Evolutionary conservation across 2,888 invertebrate genomes (phyloP).

Genomic region (Coelopa pilipes): DNA sequence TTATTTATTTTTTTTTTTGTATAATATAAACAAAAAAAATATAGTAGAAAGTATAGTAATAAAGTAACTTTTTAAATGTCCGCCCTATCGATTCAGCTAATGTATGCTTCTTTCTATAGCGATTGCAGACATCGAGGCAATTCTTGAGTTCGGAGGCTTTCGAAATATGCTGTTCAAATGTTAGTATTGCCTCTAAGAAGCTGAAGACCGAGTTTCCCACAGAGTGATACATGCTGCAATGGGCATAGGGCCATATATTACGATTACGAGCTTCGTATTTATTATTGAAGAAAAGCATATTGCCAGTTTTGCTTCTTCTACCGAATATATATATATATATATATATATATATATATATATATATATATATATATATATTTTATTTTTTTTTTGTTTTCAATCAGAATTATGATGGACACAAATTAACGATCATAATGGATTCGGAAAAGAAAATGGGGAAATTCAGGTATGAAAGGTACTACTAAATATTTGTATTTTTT

Average conservation of each 20-base stretch:
- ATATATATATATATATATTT: no score
- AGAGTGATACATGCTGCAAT: slow-evolving; percentile 90
- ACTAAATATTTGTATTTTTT: no score
- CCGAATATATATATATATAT: no score
- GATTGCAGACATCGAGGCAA: slow-evolving; percentile 82
- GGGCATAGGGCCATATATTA: slow-evolving; percentile 85
- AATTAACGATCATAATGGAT: no score
- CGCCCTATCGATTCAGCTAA: slow-evolving; percentile 85
- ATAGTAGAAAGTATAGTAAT: no score
- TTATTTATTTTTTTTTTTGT: no score
- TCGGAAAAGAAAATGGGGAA: no score
- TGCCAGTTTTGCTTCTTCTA: slow-evolving; percentile 82
- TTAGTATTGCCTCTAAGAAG: slow-evolving; percentile 92
- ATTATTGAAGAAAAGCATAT: slow-evolving; percentile 93
- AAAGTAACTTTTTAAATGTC: slow-evolving; percentile 73
- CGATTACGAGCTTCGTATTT: slow-evolving; percentile 81
- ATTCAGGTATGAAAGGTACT: no score
- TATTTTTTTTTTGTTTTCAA: no score
- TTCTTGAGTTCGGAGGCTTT: slow-evolving; percentile 81
- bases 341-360: no score
- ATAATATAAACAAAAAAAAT: no score
- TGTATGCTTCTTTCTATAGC: slow-evolving; percentile 68
- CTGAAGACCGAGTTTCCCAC: slow-evolving; percentile 88
- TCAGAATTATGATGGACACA: no score
- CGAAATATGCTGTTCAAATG: slow-evolving; percentile 87